A percentile compares a stretch with the other conserved stretches of the same genome.
These are phyloP conservation scores for Cyprinodon tularosa DNA, from an alignment of 2,113 vertebrate genomes.

Conservation along the genomic window DNA sequence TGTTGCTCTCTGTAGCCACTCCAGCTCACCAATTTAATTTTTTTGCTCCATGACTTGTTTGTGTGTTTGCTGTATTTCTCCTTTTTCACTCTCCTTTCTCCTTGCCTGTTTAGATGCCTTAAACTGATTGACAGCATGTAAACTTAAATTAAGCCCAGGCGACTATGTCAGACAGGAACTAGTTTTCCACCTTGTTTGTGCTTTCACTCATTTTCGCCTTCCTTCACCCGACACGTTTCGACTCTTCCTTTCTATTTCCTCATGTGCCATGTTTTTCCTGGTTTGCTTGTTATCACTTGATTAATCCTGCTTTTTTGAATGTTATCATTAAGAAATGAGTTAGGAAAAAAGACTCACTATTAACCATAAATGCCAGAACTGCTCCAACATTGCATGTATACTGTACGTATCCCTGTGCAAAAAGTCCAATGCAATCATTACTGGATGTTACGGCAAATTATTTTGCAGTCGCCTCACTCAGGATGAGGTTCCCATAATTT, in stretches of 20 bases:
- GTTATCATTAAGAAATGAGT: slow-evolving; percentile 39
- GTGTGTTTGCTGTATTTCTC: slow-evolving; percentile 37
- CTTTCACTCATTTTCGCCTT: slow-evolving; percentile 52
- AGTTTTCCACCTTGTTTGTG: slow-evolving; percentile 53
- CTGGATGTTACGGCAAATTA: slow-evolving; percentile 74
- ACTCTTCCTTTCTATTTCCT: slow-evolving; percentile 35
- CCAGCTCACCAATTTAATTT: slow-evolving; percentile 34
- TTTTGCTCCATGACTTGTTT: slow-evolving; percentile 52
- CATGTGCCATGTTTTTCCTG: slow-evolving; percentile 41
- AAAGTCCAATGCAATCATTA: slow-evolving; percentile 69
- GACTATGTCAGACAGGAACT: slow-evolving; percentile 62
- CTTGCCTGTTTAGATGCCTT: slow-evolving; percentile 61
- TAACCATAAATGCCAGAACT: slow-evolving; percentile 32
- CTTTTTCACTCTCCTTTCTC: slow-evolving; percentile 31
- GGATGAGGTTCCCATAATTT: slow-evolving; percentile 71
- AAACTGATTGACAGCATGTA: slow-evolving; percentile 76
- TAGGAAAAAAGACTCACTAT: slow-evolving; percentile 23
- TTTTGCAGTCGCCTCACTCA: slow-evolving; percentile 67
- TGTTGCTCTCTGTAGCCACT: slow-evolving; percentile 55
- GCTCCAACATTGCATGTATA: slow-evolving; percentile 56
- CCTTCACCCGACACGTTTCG: slow-evolving; percentile 17
- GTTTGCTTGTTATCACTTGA: slow-evolving; percentile 48
- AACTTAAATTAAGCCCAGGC: slow-evolving; percentile 71
- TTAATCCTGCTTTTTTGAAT: slow-evolving; percentile 35
- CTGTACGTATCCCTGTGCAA: slow-evolving; percentile 55